phyloP scores from a whole-genome alignment of 2,888 invertebrate species.

The Sarcophaga carnaria region DNA sequence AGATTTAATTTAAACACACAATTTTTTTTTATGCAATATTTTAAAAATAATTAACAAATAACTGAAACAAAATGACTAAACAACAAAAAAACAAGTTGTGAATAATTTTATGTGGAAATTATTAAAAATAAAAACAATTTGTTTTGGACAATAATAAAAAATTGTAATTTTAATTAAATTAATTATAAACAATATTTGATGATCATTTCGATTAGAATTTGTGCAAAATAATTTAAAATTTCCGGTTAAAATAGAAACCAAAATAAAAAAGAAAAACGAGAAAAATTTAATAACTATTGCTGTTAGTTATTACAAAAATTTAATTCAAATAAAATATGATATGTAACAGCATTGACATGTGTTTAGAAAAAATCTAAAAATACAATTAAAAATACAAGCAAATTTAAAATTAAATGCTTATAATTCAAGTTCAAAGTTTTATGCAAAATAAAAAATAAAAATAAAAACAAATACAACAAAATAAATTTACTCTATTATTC shows the following conservation, averaged over 20 bases:
- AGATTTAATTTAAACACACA: constrained; percentile 11
- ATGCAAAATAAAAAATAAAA: neutral
- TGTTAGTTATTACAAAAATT: no score
- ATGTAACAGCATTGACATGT: constrained; percentile 31
- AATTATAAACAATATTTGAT: neutral
- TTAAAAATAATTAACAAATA: constrained; percentile 1
- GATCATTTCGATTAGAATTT: neutral
- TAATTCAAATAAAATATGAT: no score
- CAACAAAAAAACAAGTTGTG: neutral
- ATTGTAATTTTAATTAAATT: neutral
- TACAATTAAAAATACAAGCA: constrained; percentile 6
- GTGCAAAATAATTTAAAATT: neutral
- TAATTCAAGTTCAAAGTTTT: constrained; percentile 57
- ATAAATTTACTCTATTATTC: neutral
- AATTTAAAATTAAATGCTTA: constrained; percentile 13
- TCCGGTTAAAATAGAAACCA: neutral
- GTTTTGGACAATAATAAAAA: neutral
- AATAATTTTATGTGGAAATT: neutral
- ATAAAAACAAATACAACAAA: constrained; percentile 5
- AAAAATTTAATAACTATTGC: no score
- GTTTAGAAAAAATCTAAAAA: constrained; percentile 13
- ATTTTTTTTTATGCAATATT: neutral
- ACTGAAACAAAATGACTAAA: neutral
- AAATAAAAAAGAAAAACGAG: no score
- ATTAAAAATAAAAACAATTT: neutral